Base-by-base conservation (phyloP, 2,888 invertebrate species). In the Melinaea marsaeus region DNA sequence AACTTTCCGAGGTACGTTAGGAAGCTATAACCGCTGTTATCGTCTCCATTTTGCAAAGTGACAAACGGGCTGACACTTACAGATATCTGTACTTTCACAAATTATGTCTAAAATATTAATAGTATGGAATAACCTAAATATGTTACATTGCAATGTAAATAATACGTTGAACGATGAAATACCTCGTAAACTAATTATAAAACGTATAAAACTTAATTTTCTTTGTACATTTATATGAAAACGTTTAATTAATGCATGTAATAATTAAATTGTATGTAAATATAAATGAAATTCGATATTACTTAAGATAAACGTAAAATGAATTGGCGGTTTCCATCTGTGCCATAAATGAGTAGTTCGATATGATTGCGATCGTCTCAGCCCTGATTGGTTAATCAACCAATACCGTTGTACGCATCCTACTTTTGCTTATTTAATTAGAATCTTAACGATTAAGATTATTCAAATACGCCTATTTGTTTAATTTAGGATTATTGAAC, bases 361-460 rank as follows among this genome's bases (percentile, higher is more conserved):
- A 51, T 32, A 32, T 51, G 61, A 61, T 61, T 56, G 35, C 56
- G 45, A 55, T 55, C 45, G 13, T 13, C 2, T 2, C 46, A 6
- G 57, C 51, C 51, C 42, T 61, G 61, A 61, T 61, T 61, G 61
- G 57, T 37, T 57, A 57, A 57, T 61, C 61, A 33, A 61, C 42
- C 32, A 32, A 51, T 51, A 9, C 51, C 51, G 22, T 51, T 32
- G 22, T 51, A 32, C 32, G 42, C 42, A 7, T 32, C 22, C 32
- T 51, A 22, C 22, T 51, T 51, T 51, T 32, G 2, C 32, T 3
- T 9, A 32, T 51, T 32, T 32, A 32, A 51, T 51, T 51, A 51
- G 51, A 51, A 51, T 51, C 6, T 32, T 32, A 51, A 32, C 32
- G 51, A 51, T 32, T 22, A 6, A 22, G 42, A 42, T 42, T 42